Conservation (phyloP, 2,888 invertebrate species). For the Altica lythri region DNA sequence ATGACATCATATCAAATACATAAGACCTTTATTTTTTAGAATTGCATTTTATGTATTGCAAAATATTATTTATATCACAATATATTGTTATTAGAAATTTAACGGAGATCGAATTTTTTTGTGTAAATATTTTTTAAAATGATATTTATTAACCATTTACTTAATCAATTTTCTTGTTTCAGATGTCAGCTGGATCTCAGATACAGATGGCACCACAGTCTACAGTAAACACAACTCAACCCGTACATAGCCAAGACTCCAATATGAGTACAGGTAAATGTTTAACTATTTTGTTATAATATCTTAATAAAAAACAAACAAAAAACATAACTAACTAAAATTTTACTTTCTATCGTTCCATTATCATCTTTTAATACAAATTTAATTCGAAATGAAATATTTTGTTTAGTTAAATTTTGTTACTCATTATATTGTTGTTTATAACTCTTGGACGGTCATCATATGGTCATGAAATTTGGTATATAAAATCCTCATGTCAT, state of each 20-base stretch:
- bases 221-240: conserved; percentile 81
- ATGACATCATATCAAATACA: conserved; percentile 14
- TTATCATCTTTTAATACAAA: too few species aligned
- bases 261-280: conserved; percentile 93
- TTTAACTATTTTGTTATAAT: conserved; percentile 6
- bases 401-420: too few species aligned
- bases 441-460: too few species aligned
- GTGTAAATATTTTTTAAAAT: not conserved
- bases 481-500: too few species aligned
- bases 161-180: too few species aligned
- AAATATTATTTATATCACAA: not conserved
- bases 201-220: conserved; percentile 97
- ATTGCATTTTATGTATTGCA: conserved; percentile 1
- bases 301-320: too few species aligned
- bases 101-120: not conserved
- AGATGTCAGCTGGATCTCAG: conserved; percentile 97
- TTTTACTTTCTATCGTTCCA: too few species aligned
- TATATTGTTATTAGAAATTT: not conserved
- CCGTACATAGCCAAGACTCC: conserved; percentile 93
- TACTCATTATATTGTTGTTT: too few species aligned
- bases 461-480: too few species aligned
- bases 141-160: too few species aligned
- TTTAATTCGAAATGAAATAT: too few species aligned
- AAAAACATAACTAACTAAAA: too few species aligned
- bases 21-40: conserved; percentile 2